phyloP scores from a whole-genome alignment of 2,113 vertebrate genomes.

The Indicator indicator region DNA sequence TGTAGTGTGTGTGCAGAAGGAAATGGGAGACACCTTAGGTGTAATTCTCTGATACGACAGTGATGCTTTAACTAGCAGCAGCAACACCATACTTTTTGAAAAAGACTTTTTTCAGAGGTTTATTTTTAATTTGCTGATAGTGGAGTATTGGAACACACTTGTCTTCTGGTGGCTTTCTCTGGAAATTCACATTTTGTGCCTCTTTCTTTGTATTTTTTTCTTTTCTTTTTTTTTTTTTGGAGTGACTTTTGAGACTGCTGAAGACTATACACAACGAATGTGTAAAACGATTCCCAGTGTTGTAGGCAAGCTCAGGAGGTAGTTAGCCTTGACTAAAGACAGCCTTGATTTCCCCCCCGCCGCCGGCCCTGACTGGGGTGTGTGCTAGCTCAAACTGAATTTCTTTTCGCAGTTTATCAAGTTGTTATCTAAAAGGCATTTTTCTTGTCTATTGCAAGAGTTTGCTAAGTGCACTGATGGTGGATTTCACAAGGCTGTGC shows the following conservation, averaged over 20 bases:
- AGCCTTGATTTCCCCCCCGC: not conserved
- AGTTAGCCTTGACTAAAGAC: not conserved
- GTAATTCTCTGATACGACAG: accelerated
- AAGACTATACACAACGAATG: not conserved
- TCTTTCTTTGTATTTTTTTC: not conserved
- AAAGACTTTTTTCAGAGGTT: not conserved
- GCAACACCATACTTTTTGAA: not conserved
- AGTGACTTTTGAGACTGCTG: not conserved
- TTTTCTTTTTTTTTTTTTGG: not conserved
- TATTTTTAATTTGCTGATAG: not conserved
- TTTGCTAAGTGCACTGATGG: not conserved
- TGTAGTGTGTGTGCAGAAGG: not conserved
- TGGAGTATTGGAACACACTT: not conserved
- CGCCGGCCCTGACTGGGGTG: not conserved
- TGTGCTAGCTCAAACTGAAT: not conserved
- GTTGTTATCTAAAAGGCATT: not conserved
- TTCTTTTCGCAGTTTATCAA: not conserved
- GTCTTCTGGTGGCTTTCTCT: not conserved
- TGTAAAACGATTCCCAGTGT: not conserved
- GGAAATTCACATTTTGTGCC: not conserved
- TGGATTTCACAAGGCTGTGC: not conserved
- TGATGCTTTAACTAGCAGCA: not conserved
- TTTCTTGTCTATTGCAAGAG: not conserved
- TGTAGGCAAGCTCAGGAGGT: not conserved
- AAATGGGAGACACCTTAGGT: not conserved